Evolutionary conservation across 2,888 invertebrate genomes (phyloP).

Genomic region (Argynnis bischoffii): DNA sequence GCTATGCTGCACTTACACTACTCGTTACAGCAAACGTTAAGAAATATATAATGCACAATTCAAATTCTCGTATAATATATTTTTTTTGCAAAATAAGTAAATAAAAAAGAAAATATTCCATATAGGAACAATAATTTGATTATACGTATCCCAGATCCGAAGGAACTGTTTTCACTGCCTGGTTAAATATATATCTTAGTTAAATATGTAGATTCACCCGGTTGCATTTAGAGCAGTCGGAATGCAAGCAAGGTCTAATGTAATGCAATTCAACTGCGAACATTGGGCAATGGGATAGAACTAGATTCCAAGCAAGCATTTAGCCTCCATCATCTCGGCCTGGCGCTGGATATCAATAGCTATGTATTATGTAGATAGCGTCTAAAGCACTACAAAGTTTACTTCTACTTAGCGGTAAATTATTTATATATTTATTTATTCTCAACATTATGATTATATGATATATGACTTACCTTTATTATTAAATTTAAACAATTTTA

Average conservation of each 20-base stretch:
- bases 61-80: too few species aligned
- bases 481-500: too few species aligned
- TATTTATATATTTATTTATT: background rate
- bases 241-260: constrained; percentile 72
- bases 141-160: background rate
- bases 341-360: constrained; percentile 38
- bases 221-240: constrained; percentile 47
- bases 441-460: background rate
- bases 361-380: constrained; percentile 15
- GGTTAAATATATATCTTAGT: constrained; percentile 33
- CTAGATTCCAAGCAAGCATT: constrained; percentile 74
- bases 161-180: constrained; percentile 16
- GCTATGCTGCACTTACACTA: too few species aligned
- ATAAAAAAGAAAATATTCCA: background rate
- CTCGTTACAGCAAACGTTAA: too few species aligned
- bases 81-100: background rate
- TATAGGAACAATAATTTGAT: background rate
- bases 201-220: constrained; percentile 39
- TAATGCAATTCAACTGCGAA: constrained; percentile 68
- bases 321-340: constrained; percentile 52
- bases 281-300: constrained; percentile 61
- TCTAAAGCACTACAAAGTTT: constrained; percentile 2
- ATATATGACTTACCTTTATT: too few species aligned
- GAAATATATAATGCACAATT: too few species aligned
- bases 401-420: background rate